Evolutionary conservation across 2,888 invertebrate genomes (phyloP).

Genomic region (Hirudinaria manillensis): DNA sequence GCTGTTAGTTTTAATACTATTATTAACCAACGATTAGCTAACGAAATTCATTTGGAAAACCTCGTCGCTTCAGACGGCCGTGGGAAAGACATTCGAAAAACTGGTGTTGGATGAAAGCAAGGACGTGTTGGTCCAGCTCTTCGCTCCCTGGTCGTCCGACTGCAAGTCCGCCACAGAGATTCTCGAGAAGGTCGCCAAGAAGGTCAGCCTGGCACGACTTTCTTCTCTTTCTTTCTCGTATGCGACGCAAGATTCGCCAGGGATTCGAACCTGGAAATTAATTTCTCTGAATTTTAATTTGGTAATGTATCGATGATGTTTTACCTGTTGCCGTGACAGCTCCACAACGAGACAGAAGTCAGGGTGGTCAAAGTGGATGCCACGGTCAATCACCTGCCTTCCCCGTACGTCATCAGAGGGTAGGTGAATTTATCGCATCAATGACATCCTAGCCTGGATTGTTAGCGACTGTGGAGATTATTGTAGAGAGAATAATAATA

Average conservation of each 20-base stretch:
- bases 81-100: conserved; percentile 29
- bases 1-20: not conserved
- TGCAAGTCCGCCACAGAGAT: conserved; percentile 23
- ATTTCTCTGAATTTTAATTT: not conserved
- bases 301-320: not conserved
- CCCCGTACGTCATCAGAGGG: conserved; percentile 29
- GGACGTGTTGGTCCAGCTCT: conserved; percentile 30
- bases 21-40: too few species aligned
- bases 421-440: not conserved
- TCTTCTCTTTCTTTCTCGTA: not conserved
- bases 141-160: conserved; percentile 28
- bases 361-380: conserved; percentile 28
- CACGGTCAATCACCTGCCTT: conserved; percentile 28
- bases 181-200: conserved; percentile 29
- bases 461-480: too few species aligned
- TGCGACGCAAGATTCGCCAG: not conserved
- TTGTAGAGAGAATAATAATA: not conserved
- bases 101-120: conserved; percentile 27
- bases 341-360: conserved; percentile 22
- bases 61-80: conserved; percentile 12
- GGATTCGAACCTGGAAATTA: not conserved
- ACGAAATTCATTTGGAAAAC: too few species aligned
- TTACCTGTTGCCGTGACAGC: not conserved
- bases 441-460: too few species aligned
- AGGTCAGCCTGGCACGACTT: conserved; percentile 14